Conservation (phyloP, 2,888 invertebrate genomes). For the Horisme vitalbata region DNA sequence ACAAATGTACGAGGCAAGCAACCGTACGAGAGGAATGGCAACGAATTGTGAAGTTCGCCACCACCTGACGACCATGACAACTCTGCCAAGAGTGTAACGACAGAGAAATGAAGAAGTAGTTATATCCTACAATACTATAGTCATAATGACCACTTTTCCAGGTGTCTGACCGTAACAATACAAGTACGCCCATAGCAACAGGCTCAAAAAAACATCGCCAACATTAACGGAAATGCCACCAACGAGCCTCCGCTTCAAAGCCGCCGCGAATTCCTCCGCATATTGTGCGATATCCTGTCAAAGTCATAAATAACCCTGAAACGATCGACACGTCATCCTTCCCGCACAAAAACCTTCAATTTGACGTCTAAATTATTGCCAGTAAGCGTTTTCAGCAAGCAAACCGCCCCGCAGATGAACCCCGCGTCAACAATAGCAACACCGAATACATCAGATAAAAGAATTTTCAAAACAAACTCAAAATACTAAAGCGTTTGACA, state of each 20-base stretch:
- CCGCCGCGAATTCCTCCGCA: slow-evolving; percentile 69
- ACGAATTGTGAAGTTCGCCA: too few relatives aligned
- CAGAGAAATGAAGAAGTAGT: not conserved
- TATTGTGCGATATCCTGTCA: slow-evolving; percentile 69
- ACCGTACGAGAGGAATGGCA: too few relatives aligned
- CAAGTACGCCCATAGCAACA: slow-evolving; percentile 26
- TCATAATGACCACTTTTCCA: slow-evolving; percentile 11
- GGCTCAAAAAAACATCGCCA: slow-evolving; percentile 47
- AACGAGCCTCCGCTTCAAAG: slow-evolving; percentile 67
- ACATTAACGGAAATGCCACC: slow-evolving; percentile 78
- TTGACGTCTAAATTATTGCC: slow-evolving; percentile 83
- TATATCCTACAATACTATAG: not conserved
- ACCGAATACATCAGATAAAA: slow-evolving; percentile 82
- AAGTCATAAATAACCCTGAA: slow-evolving; percentile 79
- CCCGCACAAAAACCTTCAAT: slow-evolving; percentile 67
- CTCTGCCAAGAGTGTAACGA: too few relatives aligned
- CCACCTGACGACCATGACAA: too few relatives aligned
- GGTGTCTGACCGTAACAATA: slow-evolving; percentile 23
- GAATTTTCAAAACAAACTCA: slow-evolving; percentile 84
- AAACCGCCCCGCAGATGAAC: slow-evolving; percentile 75
- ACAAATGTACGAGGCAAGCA: too few relatives aligned
- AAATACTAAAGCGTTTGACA: slow-evolving; percentile 83
- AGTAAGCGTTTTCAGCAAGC: slow-evolving; percentile 70
- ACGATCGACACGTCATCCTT: slow-evolving; percentile 68
- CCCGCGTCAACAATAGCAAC: slow-evolving; percentile 69